Evolutionary conservation across 2,888 invertebrate species (phyloP), one percentile per base, ranked within the genome.

Genomic region (Furcula furcula): DNA sequence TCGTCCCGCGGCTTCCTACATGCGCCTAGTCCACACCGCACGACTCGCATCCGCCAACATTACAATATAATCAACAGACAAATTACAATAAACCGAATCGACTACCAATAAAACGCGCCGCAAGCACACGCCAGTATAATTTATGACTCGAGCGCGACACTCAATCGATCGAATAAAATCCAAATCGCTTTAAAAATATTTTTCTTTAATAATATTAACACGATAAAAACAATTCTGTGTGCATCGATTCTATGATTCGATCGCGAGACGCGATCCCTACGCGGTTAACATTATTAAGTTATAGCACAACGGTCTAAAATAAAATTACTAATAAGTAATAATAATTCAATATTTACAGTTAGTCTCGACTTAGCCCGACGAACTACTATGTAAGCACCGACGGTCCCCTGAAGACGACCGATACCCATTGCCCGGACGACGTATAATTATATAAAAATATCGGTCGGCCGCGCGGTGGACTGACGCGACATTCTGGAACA

Each of bases 251-350:
- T 18, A 36, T 45, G 59, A 58, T 55, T 53, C 50, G 55, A 40
- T 51, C 44, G 41, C 53, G 48, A 51, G 49, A 4, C 28, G 28
- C 50, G 59, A 55, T 53, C 41, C 53, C 45, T 53, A 37, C 30
- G 34, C 41, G 38, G 40, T 31, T 46, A 46, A 72, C 71, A 71
- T 54, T 70, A 65, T 69, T 76, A 75, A 73, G 74, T 77, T 83
- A 83, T 84, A 86, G 86, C 86, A 86, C 86, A 77, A 55, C 68
- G 77, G 71, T 82, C 83, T 85, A 86, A 77, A 79, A 81, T 82
- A 83, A 81, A 73, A 82, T 83, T 81, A 86, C 77, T 76, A 85
- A 77, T 76, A 78, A 77, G 82, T 86, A 84, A 81, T 83, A 79
- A 76, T 83, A 76, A 83, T n/a, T 79, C 76, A 77, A 83, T 86